These are phyloP conservation scores for Littorina saxatilis DNA, from an alignment of 1,140 invertebrate genomes.

Conservation along the genomic window DNA sequence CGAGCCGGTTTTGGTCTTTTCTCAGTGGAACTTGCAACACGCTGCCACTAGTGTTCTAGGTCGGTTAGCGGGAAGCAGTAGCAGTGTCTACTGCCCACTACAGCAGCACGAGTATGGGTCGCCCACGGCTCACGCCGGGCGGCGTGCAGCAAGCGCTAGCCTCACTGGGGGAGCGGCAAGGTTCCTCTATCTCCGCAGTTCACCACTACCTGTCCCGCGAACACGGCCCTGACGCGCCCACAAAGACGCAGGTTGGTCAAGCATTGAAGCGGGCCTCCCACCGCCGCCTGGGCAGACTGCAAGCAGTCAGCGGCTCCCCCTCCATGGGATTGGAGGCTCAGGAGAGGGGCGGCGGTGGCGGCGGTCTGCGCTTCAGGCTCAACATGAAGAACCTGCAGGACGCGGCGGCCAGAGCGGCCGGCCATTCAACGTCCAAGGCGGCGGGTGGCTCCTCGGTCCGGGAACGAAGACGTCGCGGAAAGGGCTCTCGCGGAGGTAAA, in stretches of 20 bases:
- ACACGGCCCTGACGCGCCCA: not conserved
- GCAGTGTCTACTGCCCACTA: not conserved
- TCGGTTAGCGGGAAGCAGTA: not conserved
- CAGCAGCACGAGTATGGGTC: not conserved
- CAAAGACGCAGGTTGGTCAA: not conserved
- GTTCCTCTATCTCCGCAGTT: not conserved
- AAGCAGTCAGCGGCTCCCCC: not conserved
- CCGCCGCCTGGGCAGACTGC: not conserved
- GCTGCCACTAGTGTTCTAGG: not conserved
- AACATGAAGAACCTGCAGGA: not conserved
- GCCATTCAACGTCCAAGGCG: not conserved
- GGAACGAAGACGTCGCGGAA: not conserved
- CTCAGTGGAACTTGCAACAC: not conserved
- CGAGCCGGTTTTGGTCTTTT: not conserved
- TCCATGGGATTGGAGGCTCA: too few species aligned
- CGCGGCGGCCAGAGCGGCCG: not conserved
- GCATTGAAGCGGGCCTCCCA: not conserved
- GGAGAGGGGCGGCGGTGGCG: too few species aligned
- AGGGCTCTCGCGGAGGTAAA: not conserved
- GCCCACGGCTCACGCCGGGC: not conserved
- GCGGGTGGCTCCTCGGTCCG: not conserved
- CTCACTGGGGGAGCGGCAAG: not conserved
- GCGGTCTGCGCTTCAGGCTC: not conserved
- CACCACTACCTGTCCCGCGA: not conserved
- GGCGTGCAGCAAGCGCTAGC: not conserved